A percentile compares a stretch with the other conserved stretches of the same genome.
These are phyloP conservation scores for Liolophura sinensis DNA, from an alignment of 1,140 invertebrate species.

Conservation along the genomic window DNA sequence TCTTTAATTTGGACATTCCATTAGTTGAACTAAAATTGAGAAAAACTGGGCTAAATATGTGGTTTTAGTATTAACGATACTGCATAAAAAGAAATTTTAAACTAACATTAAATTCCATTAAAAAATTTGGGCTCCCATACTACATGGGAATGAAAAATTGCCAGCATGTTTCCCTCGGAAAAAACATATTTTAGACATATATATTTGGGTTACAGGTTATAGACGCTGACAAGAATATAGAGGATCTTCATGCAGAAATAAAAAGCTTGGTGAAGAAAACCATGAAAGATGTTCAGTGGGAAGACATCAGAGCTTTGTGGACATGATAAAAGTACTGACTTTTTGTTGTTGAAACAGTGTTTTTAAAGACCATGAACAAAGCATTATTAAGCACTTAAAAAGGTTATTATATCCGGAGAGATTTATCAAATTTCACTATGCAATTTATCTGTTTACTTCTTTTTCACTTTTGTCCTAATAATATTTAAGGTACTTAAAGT, in stretches of 20 bases:
- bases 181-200: neutral
- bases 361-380: too few relatives aligned
- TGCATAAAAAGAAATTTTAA: neutral
- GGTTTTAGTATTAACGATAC: constrained; percentile 1
- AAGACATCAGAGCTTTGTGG: constrained; percentile 31
- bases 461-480: too few relatives aligned
- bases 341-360: too few relatives aligned
- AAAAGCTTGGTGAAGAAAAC: constrained; percentile 16
- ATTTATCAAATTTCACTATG: too few relatives aligned
- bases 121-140: too few relatives aligned
- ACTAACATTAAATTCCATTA: neutral
- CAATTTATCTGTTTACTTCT: too few relatives aligned
- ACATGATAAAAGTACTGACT: neutral
- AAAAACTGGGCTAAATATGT: neutral
- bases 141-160: neutral
- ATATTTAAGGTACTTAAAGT: too few relatives aligned
- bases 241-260: constrained; percentile 33
- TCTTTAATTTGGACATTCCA: too few relatives aligned
- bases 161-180: neutral
- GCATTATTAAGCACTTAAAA: too few relatives aligned
- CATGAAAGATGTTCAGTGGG: constrained; percentile 14
- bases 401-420: too few relatives aligned
- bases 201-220: constrained; percentile 27
- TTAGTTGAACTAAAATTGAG: neutral
- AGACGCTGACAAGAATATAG: constrained; percentile 32